Evolutionary conservation across 2,113 vertebrate species (phyloP).

Genomic region (Rattus norvegicus): DNA sequence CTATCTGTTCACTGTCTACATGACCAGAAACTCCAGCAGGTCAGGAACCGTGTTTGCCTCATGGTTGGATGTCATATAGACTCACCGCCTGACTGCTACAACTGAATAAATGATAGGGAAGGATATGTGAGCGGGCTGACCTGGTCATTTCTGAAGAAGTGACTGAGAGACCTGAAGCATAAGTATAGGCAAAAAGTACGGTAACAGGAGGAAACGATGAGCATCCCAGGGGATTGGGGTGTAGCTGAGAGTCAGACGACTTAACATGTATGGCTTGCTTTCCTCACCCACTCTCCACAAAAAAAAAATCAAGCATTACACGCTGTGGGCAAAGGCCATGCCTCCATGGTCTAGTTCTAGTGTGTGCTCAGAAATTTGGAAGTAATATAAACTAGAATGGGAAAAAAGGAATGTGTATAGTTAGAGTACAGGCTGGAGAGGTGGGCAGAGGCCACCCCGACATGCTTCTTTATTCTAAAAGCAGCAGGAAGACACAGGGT

Average conservation of each 20-base stretch:
- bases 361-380: conserved; percentile 38
- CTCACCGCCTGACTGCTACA: conserved; percentile 12
- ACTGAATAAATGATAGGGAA: conserved; percentile 27
- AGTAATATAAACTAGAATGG: background rate
- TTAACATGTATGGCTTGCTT: background rate
- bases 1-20: background rate
- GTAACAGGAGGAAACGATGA: background rate
- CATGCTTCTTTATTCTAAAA: background rate
- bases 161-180: conserved; percentile 7
- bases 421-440: background rate
- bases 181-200: background rate
- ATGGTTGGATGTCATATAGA: background rate
- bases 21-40: conserved; percentile 37
- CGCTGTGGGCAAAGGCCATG: background rate
- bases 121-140: conserved; percentile 29
- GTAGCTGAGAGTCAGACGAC: background rate
- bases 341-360: background rate
- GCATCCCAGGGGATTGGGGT: background rate
- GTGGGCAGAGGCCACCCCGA: background rate
- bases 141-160: conserved; percentile 17
- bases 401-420: background rate
- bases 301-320: background rate
- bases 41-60: conserved; percentile 36
- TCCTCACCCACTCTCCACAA: background rate
- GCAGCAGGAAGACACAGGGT: conserved; percentile 26